These are phyloP conservation scores for Chironex yamaguchii DNA, from an alignment of 30 jellyfish, hydroid and myxozoan genomes.

Conservation along the genomic window DNA sequence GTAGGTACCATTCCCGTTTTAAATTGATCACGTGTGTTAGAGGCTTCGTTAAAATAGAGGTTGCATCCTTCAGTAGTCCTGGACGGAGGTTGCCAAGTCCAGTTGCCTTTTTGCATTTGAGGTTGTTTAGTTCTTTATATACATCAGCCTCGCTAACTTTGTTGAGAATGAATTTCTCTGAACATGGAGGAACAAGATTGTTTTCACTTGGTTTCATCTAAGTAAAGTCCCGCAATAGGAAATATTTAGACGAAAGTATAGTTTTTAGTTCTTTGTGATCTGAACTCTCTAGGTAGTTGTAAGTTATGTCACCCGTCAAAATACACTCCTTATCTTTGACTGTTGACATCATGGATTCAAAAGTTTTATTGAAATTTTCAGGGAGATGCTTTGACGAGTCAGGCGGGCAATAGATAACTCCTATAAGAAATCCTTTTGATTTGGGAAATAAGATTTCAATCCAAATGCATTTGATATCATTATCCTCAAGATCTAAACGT, in stretches of 20 bases:
- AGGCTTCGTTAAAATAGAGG: constrained; percentile 44
- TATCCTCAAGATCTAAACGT: constrained; percentile 59
- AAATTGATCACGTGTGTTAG: constrained; percentile 5
- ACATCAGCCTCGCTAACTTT: constrained; percentile 58
- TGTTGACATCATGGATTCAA: constrained; percentile 42
- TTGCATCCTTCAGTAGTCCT: constrained; percentile 47
- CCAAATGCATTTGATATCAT: constrained; percentile 50
- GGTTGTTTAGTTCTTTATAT: constrained; percentile 45
- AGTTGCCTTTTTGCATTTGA: constrained; percentile 59
- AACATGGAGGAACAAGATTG: constrained; percentile 37
- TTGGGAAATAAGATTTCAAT: constrained; percentile 47
- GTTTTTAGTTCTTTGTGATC: constrained; percentile 39
- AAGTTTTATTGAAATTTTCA: constrained; percentile 13
- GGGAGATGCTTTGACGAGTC: constrained; percentile 63
- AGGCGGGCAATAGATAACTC: constrained; percentile 61
- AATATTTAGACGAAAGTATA: constrained; percentile 29
- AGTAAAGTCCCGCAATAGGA: constrained; percentile 30
- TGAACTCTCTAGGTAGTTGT: constrained; percentile 10
- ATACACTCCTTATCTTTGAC: constrained; percentile 50
- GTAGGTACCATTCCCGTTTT: constrained; percentile 67
- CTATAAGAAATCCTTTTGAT: constrained; percentile 43
- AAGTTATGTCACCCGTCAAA: constrained; percentile 33
- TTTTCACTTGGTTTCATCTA: constrained; percentile 53
- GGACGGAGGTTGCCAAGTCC: constrained; percentile 26
- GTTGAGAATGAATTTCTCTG: constrained; percentile 51